Evolutionary conservation across 2,888 invertebrate species (phyloP).

Genomic region (Pandemis corylana): DNA sequence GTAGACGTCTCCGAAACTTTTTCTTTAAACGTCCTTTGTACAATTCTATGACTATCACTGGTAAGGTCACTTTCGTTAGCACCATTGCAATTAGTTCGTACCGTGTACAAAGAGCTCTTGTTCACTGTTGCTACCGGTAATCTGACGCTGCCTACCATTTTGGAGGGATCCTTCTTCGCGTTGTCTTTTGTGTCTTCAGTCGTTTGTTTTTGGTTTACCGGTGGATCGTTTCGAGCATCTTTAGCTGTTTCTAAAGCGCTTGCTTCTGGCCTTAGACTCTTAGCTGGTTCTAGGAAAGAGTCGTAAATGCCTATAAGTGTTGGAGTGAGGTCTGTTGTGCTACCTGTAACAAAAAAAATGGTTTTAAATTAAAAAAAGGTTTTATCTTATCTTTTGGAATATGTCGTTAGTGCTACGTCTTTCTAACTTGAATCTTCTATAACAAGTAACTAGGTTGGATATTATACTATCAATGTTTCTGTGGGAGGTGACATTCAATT

Average conservation of each 20-base stretch:
- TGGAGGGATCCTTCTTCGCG: slow-evolving; percentile 63
- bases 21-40: slow-evolving; percentile 72
- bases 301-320: slow-evolving; percentile 95
- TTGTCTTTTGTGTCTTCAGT: slow-evolving; percentile 57
- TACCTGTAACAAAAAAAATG: slow-evolving; percentile 87
- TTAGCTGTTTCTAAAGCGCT: slow-evolving; percentile 72
- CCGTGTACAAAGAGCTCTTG: slow-evolving; percentile 74
- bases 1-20: slow-evolving; percentile 59
- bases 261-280: slow-evolving; percentile 67
- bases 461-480: neutral
- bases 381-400: slow-evolving; percentile 15
- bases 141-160: slow-evolving; percentile 74
- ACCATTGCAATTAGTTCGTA: slow-evolving; percentile 75
- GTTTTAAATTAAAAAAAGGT: slow-evolving; percentile 5
- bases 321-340: slow-evolving; percentile 94
- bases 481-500: slow-evolving; percentile 51
- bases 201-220: slow-evolving; percentile 58
- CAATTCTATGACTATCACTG: slow-evolving; percentile 67
- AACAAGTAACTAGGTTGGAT: neutral
- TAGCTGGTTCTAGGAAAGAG: slow-evolving; percentile 86
- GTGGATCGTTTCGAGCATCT: slow-evolving; percentile 81
- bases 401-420: neutral
- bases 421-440: slow-evolving; percentile 1
- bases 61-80: slow-evolving; percentile 61
- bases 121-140: slow-evolving; percentile 73